These are phyloP conservation scores for Dinoponera quadriceps DNA, from an alignment of 1,140 invertebrate genomes.

Conservation along the genomic window DNA sequence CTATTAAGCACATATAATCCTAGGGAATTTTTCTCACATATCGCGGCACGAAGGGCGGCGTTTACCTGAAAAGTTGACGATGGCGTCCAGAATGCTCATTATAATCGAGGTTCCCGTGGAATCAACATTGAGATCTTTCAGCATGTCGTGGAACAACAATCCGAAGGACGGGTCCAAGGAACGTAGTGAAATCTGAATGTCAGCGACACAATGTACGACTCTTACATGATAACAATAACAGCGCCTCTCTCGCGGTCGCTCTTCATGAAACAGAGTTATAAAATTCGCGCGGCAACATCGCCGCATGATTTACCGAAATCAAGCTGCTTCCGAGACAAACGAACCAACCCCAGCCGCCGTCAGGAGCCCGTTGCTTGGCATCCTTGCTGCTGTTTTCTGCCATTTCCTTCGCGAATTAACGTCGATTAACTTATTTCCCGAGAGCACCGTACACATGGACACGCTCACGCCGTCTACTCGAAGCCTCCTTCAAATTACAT, in stretches of 20 bases:
- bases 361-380: constrained; percentile 84
- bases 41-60: background rate
- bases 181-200: constrained; percentile 89
- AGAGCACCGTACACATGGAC: background rate
- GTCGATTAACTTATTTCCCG: background rate
- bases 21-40: background rate
- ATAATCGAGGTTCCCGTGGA: constrained; percentile 91
- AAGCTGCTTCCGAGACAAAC: constrained; percentile 92
- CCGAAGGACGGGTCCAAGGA: constrained; percentile 92
- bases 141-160: constrained; percentile 90
- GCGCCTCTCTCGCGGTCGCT: background rate
- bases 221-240: background rate
- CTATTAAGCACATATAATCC: too few species aligned
- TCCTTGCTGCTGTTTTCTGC: constrained; percentile 21
- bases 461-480: background rate
- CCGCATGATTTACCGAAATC: constrained; percentile 89
- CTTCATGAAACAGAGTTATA: background rate
- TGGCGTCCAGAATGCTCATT: constrained; percentile 90
- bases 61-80: constrained; percentile 90
- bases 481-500: background rate
- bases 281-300: background rate
- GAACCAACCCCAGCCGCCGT: constrained; percentile 94
- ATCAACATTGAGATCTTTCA: constrained; percentile 88
- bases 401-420: background rate
- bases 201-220: background rate